Percentiles rank a stretch among this genome's conserved stretches.
phyloP scores from a whole-genome alignment of 2,888 invertebrate species.

The Agriopis aurantiaria region DNA sequence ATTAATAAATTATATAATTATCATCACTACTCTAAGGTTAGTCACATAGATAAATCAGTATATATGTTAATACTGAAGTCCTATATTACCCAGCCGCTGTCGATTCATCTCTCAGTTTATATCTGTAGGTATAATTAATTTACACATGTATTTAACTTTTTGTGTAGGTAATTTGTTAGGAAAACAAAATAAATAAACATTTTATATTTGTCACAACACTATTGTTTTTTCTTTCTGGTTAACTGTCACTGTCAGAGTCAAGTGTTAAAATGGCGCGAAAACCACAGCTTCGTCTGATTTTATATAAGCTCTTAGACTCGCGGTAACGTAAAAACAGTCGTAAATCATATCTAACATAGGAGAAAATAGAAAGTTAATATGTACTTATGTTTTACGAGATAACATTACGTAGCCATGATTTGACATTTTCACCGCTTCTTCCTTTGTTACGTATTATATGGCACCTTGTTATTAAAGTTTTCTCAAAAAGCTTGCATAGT shows the following conservation, averaged over 20 bases:
- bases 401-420: conserved; percentile 34
- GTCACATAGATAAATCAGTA: no score
- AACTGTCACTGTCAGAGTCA: conserved; percentile 34
- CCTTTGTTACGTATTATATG: conserved; percentile 13
- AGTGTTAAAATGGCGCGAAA: conserved; percentile 52
- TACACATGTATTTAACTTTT: neutral
- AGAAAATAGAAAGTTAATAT: conserved; percentile 57
- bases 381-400: conserved; percentile 32
- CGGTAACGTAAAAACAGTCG: neutral
- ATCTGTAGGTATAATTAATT: neutral
- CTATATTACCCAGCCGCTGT: no score
- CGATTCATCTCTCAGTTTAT: no score
- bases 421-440: conserved; percentile 37
- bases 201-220: conserved; percentile 1
- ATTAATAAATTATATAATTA: no score
- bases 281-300: conserved; percentile 50
- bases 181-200: neutral
- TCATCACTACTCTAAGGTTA: no score
- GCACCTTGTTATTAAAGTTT: no score
- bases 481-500: no score
- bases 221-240: neutral
- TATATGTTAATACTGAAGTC: no score
- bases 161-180: no score
- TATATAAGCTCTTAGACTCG: conserved; percentile 50
- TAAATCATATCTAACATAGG: conserved; percentile 39